Percentiles rank a stretch among this genome's conserved stretches.
Conservation (phyloP, 2,888 invertebrate species). For the Athripsodes cinereus region DNA sequence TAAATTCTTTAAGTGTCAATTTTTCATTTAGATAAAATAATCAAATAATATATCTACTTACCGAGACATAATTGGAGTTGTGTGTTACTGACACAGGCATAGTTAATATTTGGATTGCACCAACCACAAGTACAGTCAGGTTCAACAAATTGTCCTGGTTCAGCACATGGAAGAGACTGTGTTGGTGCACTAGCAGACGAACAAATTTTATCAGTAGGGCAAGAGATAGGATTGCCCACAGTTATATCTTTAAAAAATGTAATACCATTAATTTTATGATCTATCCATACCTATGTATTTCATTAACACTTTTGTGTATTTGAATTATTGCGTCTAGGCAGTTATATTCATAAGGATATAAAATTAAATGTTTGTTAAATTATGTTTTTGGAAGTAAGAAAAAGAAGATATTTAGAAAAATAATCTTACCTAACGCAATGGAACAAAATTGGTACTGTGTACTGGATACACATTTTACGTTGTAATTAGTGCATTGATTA, state of each 20-base stretch:
- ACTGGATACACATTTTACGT: not conserved
- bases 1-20: too few species aligned
- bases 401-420: too few species aligned
- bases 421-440: not conserved
- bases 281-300: too few species aligned
- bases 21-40: too few species aligned
- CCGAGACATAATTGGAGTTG: conserved; percentile 12
- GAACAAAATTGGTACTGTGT: not conserved
- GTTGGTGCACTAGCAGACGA: not conserved
- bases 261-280: not conserved
- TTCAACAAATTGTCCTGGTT: not conserved
- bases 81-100: conserved; percentile 9
- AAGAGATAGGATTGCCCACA: not conserved
- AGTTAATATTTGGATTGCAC: not conserved
- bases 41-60: conserved; percentile 1
- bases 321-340: too few species aligned
- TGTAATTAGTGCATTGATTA: not conserved
- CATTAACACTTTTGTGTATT: too few species aligned
- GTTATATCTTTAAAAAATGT: not conserved
- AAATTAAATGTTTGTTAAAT: too few species aligned
- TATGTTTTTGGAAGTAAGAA: too few species aligned
- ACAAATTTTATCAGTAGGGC: not conserved
- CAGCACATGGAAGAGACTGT: not conserved
- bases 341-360: too few species aligned
- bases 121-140: conserved; percentile 14